Evolutionary conservation across 2,113 vertebrate genomes (phyloP), one percentile per base, ranked within the genome.

Genomic region (Mus musculus): DNA sequence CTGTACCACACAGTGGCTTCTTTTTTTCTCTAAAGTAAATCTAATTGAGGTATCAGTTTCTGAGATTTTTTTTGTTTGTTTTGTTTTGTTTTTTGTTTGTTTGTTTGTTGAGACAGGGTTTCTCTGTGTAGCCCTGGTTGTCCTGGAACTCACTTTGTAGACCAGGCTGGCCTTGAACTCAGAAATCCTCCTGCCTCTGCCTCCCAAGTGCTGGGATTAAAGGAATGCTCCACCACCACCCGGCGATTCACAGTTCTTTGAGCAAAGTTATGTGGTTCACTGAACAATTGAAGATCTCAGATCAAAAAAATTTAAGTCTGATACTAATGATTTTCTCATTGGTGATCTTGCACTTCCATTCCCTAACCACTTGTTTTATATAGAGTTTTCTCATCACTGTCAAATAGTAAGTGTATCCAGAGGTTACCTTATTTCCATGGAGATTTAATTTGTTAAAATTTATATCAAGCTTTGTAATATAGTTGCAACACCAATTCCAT

Each of bases 391-490:
- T 75, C 89, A 7, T 72, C 71, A 81, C 49, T 82, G 12, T 52
- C 56, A 90, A 78, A 22, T 89, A 90, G 56, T 52, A 85, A 90
- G 91, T 87, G 56, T 56, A 76, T n/a, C 13, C 5, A 85, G 24
- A 11, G 71, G 4, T 36, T 85, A 77, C 11, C 72, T 87, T 63
- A 71, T 76, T 20, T 14, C 46, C 2, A 75, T 3, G 24, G 22
- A 39, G 30, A 28, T 3, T 92, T 90, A 76, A 92, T 89, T 96
- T 20, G 90, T 90, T 86, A 90, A 89, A 80, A 92, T 96, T 76
- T 88, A 88, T 59, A 77, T 61, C 6, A 26, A 88, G 86, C 17
- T 91, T 3, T 10, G 26, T 54, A 84, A 61, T 90, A 77, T 67
- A 89, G 84, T 88, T 33, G 75, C 87, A 94, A 80, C 61, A n/a